phyloP scores from a whole-genome alignment of 2,888 invertebrate genomes.

The Augochlorella aurata region DNA sequence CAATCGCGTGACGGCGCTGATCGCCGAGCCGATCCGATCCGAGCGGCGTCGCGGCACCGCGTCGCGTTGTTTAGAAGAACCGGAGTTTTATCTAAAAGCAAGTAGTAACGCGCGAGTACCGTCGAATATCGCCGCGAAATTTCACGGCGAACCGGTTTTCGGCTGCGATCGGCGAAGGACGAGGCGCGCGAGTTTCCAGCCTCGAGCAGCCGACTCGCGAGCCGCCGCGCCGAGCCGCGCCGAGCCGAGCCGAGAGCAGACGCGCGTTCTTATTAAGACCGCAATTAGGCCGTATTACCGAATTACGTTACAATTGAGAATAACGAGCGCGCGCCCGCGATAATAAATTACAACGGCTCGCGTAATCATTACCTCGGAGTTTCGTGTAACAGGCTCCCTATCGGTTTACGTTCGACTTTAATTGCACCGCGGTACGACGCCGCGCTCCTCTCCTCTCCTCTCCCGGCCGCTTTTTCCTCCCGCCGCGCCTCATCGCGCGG shows the following conservation, averaged over 20 bases:
- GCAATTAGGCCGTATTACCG: slow-evolving; percentile 66
- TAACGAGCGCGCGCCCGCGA: slow-evolving; percentile 66
- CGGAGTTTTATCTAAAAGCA: not conserved
- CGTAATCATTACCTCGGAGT: slow-evolving; percentile 70
- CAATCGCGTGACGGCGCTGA: not conserved
- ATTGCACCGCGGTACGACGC: slow-evolving; percentile 60
- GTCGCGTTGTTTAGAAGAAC: not conserved
- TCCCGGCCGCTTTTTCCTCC: slow-evolving; percentile 40
- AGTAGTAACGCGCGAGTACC: not conserved
- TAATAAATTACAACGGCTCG: slow-evolving; percentile 70
- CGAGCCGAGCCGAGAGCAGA: not conserved
- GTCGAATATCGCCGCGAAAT: slow-evolving; percentile 31
- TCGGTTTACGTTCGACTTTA: slow-evolving; percentile 71
- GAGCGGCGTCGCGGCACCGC: no score
- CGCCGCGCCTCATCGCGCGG: slow-evolving; percentile 24
- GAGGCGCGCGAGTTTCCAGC: not conserved
- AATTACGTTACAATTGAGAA: slow-evolving; percentile 67
- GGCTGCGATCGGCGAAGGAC: slow-evolving; percentile 1
- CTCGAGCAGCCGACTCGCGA: not conserved
- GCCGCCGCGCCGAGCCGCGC: not conserved
- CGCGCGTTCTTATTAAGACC: slow-evolving; percentile 59
- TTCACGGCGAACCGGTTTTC: slow-evolving; percentile 44
- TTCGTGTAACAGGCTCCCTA: slow-evolving; percentile 68
- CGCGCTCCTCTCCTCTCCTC: slow-evolving; percentile 55
- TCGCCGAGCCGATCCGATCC: not conserved